phyloP scores from a whole-genome alignment of 2,113 vertebrate genomes.

The Microcebus murinus region DNA sequence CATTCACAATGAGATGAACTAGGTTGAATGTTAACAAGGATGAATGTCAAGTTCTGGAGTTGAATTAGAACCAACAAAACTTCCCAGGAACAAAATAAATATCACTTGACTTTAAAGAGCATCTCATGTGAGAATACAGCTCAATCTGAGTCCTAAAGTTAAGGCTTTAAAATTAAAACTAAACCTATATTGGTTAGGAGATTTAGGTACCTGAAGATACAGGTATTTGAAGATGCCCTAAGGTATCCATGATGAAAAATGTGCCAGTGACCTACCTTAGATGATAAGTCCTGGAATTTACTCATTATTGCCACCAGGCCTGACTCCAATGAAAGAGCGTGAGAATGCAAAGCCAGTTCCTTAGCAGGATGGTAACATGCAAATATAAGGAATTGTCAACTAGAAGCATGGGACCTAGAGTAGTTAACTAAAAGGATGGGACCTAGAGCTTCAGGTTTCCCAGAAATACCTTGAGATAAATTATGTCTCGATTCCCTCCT shows the following conservation, averaged over 20 bases:
- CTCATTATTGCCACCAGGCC: too few species aligned
- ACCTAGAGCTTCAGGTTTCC: neutral
- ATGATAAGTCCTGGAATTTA: neutral
- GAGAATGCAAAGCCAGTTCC: neutral
- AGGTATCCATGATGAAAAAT: neutral
- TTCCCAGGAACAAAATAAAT: slow-evolving; percentile 27
- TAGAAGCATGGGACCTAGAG: too few species aligned
- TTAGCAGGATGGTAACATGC: too few species aligned
- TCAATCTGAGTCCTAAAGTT: neutral
- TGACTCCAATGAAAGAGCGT: neutral
- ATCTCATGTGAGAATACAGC: neutral
- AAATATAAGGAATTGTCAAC: neutral
- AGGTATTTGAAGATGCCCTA: neutral
- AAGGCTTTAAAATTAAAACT: slow-evolving; percentile 47
- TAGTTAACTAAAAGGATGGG: neutral
- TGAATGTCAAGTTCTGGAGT: slow-evolving; percentile 1
- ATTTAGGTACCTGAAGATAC: neutral
- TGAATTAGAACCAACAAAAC: slow-evolving; percentile 18
- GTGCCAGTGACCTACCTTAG: neutral
- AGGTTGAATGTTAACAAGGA: neutral
- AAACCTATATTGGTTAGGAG: neutral
- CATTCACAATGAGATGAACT: slow-evolving; percentile 4
- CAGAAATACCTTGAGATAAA: neutral
- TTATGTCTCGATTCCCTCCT: neutral
- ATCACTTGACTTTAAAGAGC: slow-evolving; percentile 9